phyloP scores from a whole-genome alignment of 37 sponge, comb jelly and placozoan genomes.

The Cladorhizidae sp. region DNA sequence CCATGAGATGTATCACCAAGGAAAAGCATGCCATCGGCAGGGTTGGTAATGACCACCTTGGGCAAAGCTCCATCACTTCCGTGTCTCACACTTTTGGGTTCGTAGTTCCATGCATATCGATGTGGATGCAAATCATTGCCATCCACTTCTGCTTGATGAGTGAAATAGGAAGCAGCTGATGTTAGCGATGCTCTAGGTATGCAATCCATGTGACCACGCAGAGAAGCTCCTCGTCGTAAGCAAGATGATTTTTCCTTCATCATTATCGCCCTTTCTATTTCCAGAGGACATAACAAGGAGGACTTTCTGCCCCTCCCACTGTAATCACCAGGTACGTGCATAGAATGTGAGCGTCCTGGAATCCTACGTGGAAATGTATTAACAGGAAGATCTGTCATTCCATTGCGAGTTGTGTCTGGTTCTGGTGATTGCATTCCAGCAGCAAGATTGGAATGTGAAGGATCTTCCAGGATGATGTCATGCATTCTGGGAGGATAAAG shows the following conservation, averaged over 20 bases:
- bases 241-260: not conserved
- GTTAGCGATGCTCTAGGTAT: not conserved
- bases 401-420: not conserved
- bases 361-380: too few relatives aligned
- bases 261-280: not conserved
- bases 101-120: too few relatives aligned
- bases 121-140: too few relatives aligned
- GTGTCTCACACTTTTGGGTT: too few relatives aligned
- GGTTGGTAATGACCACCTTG: too few relatives aligned
- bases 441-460: not conserved
- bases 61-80: too few relatives aligned
- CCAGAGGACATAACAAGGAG: not conserved
- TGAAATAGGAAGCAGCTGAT: too few relatives aligned
- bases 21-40: too few relatives aligned
- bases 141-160: too few relatives aligned
- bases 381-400: not conserved
- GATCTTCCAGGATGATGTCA: conserved; percentile 6
- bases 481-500: not conserved
- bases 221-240: not conserved
- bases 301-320: not conserved
- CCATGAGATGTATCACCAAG: too few relatives aligned
- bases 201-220: not conserved
- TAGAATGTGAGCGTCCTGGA: conserved; percentile 1
- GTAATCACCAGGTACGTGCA: not conserved
- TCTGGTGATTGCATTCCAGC: not conserved